A percentile compares a stretch with the other conserved stretches of the same genome.
Evolutionary conservation across 2,113 vertebrate genomes (phyloP).

Genomic region (Tauraco erythrolophus): DNA sequence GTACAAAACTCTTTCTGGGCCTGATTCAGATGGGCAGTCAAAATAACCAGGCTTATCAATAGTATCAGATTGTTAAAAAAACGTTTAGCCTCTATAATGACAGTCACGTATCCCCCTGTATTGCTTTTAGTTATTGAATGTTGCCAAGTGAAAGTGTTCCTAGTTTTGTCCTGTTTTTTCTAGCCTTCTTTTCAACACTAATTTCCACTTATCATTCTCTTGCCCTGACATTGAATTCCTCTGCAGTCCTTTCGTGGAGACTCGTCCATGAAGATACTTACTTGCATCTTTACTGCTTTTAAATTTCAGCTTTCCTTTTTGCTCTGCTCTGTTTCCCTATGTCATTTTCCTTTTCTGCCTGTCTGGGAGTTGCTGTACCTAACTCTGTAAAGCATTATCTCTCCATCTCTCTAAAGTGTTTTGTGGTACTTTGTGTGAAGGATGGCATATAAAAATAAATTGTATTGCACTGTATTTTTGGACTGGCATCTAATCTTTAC

Average conservation of each 20-base stretch:
- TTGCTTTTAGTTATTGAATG: neutral
- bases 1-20: neutral
- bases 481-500: conserved; percentile 74
- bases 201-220: conserved; percentile 12
- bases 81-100: neutral
- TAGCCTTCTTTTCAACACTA: neutral
- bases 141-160: neutral
- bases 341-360: conserved; percentile 74
- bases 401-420: conserved; percentile 74
- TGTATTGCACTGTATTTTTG: conserved; percentile 74
- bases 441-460: conserved; percentile 77
- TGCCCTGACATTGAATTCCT: conserved; percentile 7
- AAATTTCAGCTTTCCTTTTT: conserved; percentile 61
- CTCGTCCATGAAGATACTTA: conserved; percentile 48
- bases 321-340: conserved; percentile 66
- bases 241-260: neutral
- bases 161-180: neutral
- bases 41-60: neutral
- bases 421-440: conserved; percentile 74
- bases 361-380: conserved; percentile 68
- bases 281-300: conserved; percentile 68
- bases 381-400: conserved; percentile 75
- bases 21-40: neutral
- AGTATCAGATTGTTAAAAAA: neutral
- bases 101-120: neutral